phyloP scores from a whole-genome alignment of 2,113 vertebrate species.

The Odobenus rosmarus region DNA sequence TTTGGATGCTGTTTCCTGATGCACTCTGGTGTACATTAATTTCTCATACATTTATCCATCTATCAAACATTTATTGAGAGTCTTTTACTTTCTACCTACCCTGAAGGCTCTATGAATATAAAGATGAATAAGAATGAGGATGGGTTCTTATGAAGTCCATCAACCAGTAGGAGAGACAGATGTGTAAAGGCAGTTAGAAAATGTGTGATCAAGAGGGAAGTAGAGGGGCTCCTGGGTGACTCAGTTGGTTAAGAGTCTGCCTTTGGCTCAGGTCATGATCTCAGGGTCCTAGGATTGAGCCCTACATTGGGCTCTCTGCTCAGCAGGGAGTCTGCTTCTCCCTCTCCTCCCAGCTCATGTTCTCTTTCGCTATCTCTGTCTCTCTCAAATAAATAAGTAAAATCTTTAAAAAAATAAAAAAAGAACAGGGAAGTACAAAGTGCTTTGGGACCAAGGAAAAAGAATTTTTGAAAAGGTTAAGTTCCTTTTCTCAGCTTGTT shows the following conservation, averaged over 20 bases:
- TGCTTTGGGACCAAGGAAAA: neutral
- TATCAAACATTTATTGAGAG: neutral
- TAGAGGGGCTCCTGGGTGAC: neutral
- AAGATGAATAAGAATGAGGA: neutral
- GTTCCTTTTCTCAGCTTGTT: conserved; percentile 5
- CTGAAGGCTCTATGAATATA: neutral
- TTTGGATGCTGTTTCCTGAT: conserved; percentile 26
- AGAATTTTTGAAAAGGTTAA: neutral
- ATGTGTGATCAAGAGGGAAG: neutral
- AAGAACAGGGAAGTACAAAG: neutral
- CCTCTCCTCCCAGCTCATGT: neutral
- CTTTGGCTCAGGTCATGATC: neutral
- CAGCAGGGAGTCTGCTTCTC: neutral
- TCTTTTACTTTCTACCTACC: neutral
- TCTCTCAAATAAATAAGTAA: neutral
- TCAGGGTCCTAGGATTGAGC: neutral
- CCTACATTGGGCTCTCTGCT: neutral
- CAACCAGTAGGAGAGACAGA: neutral
- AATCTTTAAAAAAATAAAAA: neutral
- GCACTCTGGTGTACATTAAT: neutral
- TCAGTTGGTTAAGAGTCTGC: neutral
- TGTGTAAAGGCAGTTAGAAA: neutral
- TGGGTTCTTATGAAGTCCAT: neutral
- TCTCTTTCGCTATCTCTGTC: neutral
- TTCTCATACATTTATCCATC: neutral